Evolutionary conservation across 2,888 invertebrate genomes (phyloP), one percentile per base, ranked within the genome.

Genomic region (Habroteleia sp.): DNA sequence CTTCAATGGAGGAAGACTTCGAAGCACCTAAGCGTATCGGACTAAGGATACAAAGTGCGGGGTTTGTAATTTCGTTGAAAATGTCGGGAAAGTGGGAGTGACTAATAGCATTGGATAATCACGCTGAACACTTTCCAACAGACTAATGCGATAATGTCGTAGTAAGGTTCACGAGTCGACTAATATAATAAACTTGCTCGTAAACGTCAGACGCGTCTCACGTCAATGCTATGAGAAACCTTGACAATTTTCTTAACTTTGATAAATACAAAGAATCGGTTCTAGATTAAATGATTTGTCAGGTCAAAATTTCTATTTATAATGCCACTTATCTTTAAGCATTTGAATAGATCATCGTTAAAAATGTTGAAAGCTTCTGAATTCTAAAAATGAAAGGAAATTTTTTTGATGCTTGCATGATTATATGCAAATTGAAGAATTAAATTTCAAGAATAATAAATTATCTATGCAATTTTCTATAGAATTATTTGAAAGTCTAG

Each of bases 11-110:
- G 39, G 48, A 48, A 39, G 66, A 48, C 58, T 75, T 50, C 77
- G 76, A 81, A 81, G 78, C 80, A 75, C 69, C 68, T 82, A 82
- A 83, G 80, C 73, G 80, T 68, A 79, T 81, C 82, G 80, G 78
- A 76, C 79, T 79, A 81, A 80, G 81, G 79, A 79, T 77, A 75
- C 80, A 78, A 82, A 81, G 81, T 82, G 81, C 77, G 44, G 29
- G 52, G 35, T 25, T 58, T 42, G 48, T 66, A 69, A 54, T 74
- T 60, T 60, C 29, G 58, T 60, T 66, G 58, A 56, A 65, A 65
- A 58, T 63, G 50, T 72, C 56, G 58, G 27, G 37, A 65, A 73
- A 52, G 72, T 72, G 52, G 65, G 39, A 65, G 65, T 58, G 60
- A 50, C 58, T 66, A 66, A 58, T 44, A 66, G 60, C 46, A 14